Evolutionary conservation across 2,113 vertebrate genomes (phyloP).

Genomic region (Pluvialis apricaria): DNA sequence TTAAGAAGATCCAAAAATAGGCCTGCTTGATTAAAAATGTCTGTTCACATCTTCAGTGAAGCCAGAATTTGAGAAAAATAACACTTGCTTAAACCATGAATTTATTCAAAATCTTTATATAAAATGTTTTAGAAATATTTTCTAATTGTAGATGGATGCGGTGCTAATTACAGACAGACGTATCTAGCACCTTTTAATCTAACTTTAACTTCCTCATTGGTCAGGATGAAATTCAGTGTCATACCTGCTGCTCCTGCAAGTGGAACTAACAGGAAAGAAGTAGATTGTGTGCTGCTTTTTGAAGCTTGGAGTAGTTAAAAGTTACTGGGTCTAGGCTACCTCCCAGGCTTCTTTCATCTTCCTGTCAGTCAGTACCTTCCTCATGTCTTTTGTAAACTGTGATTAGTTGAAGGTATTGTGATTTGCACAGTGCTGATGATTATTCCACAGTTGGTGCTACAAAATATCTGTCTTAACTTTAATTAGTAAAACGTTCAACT

Average conservation of each 20-base stretch:
- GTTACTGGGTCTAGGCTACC: not conserved
- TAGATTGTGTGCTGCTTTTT: not conserved
- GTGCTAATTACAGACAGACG: not conserved
- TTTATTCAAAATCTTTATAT: not conserved
- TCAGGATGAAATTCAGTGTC: not conserved
- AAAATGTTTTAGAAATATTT: not conserved
- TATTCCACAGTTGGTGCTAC: not conserved
- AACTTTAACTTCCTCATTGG: not conserved
- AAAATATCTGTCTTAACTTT: not conserved
- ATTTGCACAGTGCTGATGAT: not conserved
- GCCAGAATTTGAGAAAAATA: not conserved
- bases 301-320: not conserved
- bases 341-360: not conserved
- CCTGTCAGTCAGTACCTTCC: not conserved
- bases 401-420: not conserved
- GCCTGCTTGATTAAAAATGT: constrained; percentile 21
- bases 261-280: not conserved
- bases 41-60: not conserved
- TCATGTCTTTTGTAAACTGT: not conserved
- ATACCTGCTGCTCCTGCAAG: not conserved
- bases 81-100: not conserved
- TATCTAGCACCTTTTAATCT: not conserved
- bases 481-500: not conserved
- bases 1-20: constrained; percentile 14
- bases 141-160: not conserved